These are phyloP conservation scores for Micronycteris hirsuta DNA, from an alignment of 2,113 vertebrate species.

Conservation along the genomic window DNA sequence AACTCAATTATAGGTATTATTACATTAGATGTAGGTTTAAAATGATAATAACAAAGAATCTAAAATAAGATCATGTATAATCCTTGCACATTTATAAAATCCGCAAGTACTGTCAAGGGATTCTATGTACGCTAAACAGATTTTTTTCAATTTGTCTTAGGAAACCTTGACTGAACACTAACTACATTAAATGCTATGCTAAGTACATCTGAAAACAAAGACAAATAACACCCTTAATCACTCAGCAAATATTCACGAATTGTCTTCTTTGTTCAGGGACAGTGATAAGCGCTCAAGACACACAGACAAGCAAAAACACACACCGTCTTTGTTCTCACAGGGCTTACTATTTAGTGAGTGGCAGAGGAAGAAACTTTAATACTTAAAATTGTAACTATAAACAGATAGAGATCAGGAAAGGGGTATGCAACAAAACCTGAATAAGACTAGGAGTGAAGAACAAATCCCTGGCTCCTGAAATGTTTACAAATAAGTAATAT, in stretches of 20 bases:
- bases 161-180: not conserved
- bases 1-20: not conserved
- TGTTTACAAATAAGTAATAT: not conserved
- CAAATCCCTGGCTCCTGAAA: not conserved
- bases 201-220: not conserved
- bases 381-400: not conserved
- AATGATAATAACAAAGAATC: not conserved
- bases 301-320: not conserved
- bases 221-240: conserved; percentile 13
- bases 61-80: not conserved
- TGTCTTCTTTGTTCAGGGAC: not conserved
- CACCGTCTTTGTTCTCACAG: not conserved
- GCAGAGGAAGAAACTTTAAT: not conserved
- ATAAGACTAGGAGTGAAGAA: not conserved
- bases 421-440: not conserved
- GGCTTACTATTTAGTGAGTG: not conserved
- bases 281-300: not conserved
- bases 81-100: not conserved
- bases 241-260: not conserved
- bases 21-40: not conserved
- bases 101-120: not conserved
- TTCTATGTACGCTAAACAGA: not conserved
- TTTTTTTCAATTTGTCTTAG: not conserved
- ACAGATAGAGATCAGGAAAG: not conserved
- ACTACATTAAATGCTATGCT: not conserved